Evolutionary conservation across 2,888 invertebrate genomes (phyloP).

Genomic region (Allolobophora icterica): DNA sequence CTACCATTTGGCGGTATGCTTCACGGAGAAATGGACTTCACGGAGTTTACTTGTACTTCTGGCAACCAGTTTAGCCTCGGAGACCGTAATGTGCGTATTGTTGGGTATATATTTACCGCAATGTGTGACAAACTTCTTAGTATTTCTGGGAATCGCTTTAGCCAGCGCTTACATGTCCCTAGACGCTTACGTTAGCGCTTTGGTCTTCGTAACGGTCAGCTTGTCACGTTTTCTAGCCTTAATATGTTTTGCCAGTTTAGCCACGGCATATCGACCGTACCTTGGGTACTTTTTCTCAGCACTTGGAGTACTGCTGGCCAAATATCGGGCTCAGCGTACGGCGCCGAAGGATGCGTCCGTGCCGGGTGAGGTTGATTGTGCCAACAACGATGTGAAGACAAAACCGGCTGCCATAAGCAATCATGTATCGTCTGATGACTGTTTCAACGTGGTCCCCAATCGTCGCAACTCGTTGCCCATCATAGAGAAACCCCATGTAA

Average conservation of each 20-base stretch:
- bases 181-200: not conserved
- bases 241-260: not conserved
- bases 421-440: not conserved
- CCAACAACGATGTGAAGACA: not conserved
- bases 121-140: not conserved
- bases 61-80: not conserved
- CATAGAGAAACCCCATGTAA: constrained; percentile 20
- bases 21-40: not conserved
- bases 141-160: not conserved
- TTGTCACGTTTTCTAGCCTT: not conserved
- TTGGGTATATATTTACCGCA: not conserved
- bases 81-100: not conserved
- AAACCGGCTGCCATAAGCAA: not conserved
- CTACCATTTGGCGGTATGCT: not conserved
- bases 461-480: constrained; percentile 9
- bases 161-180: not conserved
- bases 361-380: not conserved
- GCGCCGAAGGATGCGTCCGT: not conserved
- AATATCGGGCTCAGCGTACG: not conserved
- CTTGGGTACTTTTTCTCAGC: not conserved
- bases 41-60: not conserved
- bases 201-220: not conserved
- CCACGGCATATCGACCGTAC: constrained; percentile 2
- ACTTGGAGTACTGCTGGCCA: not conserved
- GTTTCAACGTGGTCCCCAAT: not conserved